Conservation (phyloP, 2,888 invertebrate species). For the Ptychoptera contaminata region DNA sequence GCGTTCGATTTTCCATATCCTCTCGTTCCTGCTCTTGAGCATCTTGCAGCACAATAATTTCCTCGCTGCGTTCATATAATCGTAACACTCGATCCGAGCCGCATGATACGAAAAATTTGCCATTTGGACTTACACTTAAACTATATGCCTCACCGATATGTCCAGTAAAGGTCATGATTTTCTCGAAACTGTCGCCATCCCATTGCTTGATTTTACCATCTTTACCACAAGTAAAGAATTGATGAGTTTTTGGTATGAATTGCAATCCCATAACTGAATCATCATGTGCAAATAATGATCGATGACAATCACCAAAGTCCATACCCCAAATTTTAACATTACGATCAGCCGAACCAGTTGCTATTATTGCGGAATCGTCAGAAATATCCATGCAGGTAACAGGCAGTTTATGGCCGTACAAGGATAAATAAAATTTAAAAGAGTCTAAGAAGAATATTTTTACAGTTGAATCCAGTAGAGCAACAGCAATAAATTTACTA, state of each 20-base stretch:
- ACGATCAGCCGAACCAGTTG: conserved; percentile 89
- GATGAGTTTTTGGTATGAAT: conserved; percentile 82
- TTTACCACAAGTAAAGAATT: conserved; percentile 85
- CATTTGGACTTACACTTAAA: conserved; percentile 65
- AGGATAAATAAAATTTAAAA: conserved; percentile 85
- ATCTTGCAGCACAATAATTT: conserved; percentile 86
- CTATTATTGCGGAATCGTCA: conserved; percentile 69
- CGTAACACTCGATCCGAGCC: conserved; percentile 81
- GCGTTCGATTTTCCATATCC: conserved; percentile 45
- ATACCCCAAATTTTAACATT: conserved; percentile 97
- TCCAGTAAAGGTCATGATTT: conserved; percentile 77
- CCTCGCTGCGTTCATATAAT: conserved; percentile 70
- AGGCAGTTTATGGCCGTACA: conserved; percentile 94
- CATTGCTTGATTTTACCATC: conserved; percentile 93
- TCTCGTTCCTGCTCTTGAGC: conserved; percentile 74
- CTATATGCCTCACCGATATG: conserved; percentile 68
- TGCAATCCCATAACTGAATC: conserved; percentile 80
- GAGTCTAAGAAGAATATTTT: conserved; percentile 90
- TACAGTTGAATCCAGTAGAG: conserved; percentile 83
- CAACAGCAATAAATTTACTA: conserved; percentile 73
- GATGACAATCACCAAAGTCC: conserved; percentile 97
- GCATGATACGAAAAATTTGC: conserved; percentile 58
- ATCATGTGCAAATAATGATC: conserved; percentile 90
- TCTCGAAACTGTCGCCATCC: conserved; percentile 86
- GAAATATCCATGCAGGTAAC: conserved; percentile 88